These are phyloP conservation scores for Panagrolaimus sp. DNA, from an alignment of 1,140 invertebrate species.

Conservation along the genomic window DNA sequence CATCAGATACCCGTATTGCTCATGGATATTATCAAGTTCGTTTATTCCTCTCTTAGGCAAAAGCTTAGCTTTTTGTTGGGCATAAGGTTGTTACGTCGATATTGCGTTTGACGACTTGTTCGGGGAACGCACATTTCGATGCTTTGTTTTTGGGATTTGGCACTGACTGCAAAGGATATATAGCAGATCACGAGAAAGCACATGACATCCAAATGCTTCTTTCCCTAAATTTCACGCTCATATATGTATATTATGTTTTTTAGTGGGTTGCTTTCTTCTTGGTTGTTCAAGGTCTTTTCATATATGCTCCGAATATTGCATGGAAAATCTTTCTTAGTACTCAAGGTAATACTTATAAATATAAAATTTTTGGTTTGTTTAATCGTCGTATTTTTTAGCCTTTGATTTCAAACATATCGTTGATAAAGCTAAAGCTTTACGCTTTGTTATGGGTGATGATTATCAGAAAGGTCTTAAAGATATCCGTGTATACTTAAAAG, in stretches of 20 bases:
- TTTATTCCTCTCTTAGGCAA: too few relatives aligned
- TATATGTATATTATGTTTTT: too few relatives aligned
- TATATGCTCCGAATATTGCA: not conserved
- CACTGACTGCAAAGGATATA: too few relatives aligned
- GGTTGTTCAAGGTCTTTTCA: not conserved
- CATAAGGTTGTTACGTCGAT: too few relatives aligned
- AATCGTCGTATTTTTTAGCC: not conserved
- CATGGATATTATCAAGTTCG: not conserved
- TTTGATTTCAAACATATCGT: not conserved
- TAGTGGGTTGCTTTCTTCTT: conserved; percentile 1
- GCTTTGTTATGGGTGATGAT: not conserved
- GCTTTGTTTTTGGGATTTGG: too few relatives aligned
- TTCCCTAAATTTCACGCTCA: too few relatives aligned
- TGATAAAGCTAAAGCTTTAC: not conserved
- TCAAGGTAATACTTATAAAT: not conserved
- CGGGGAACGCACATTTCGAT: too few relatives aligned
- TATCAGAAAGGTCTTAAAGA: not conserved
- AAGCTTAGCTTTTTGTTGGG: too few relatives aligned
- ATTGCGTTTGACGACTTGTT: too few relatives aligned
- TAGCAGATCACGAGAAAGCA: too few relatives aligned
- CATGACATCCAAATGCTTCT: too few relatives aligned
- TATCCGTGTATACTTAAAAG: not conserved
- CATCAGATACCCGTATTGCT: not conserved
- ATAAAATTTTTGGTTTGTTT: not conserved
- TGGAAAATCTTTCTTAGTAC: not conserved